A percentile compares a stretch with the other conserved stretches of the same genome.
These are phyloP conservation scores for Agrotis puta DNA, from an alignment of 2,888 invertebrate genomes.

Conservation along the genomic window DNA sequence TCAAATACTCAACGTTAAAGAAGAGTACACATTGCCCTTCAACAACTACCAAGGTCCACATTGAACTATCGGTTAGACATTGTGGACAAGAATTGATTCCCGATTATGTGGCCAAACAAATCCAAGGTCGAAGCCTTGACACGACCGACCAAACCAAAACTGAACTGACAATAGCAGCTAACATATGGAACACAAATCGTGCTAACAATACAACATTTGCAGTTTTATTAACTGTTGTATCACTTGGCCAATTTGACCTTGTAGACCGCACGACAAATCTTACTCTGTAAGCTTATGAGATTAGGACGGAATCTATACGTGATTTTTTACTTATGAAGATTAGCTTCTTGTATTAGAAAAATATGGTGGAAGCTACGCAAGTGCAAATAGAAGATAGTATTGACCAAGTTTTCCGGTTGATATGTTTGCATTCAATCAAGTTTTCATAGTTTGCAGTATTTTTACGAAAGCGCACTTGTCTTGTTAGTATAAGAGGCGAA, in stretches of 20 bases:
- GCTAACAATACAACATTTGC: slow-evolving; percentile 65
- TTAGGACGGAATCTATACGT: slow-evolving; percentile 42
- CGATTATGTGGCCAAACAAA: slow-evolving; percentile 74
- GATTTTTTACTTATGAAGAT: slow-evolving; percentile 48
- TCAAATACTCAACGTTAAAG: slow-evolving; percentile 6
- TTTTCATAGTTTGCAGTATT: slow-evolving; percentile 16
- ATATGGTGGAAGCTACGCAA: slow-evolving; percentile 16
- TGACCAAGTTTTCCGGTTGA: slow-evolving; percentile 13
- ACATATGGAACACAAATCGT: slow-evolving; percentile 58
- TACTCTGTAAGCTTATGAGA: slow-evolving; percentile 37
- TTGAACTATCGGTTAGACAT: slow-evolving; percentile 52
- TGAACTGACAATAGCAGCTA: slow-evolving; percentile 71
- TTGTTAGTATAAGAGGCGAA: slow-evolving; percentile 7
- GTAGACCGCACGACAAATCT: slow-evolving; percentile 59
- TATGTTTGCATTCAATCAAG: slow-evolving; percentile 24
- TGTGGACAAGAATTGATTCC: slow-evolving; percentile 73
- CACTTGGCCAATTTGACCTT: slow-evolving; percentile 57
- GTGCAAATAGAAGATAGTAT: slow-evolving; percentile 15
- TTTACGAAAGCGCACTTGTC: slow-evolving; percentile 17
- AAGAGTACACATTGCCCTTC: slow-evolving; percentile 53
- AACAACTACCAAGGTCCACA: slow-evolving; percentile 36
- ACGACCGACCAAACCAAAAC: slow-evolving; percentile 73
- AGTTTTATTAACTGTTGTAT: slow-evolving; percentile 57
- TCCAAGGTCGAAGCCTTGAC: slow-evolving; percentile 80
- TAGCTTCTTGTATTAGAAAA: slow-evolving; percentile 18